Evolutionary conservation across 2,888 invertebrate species (phyloP), one percentile per base, ranked within the genome.

Genomic region (Spodoptera littoralis): DNA sequence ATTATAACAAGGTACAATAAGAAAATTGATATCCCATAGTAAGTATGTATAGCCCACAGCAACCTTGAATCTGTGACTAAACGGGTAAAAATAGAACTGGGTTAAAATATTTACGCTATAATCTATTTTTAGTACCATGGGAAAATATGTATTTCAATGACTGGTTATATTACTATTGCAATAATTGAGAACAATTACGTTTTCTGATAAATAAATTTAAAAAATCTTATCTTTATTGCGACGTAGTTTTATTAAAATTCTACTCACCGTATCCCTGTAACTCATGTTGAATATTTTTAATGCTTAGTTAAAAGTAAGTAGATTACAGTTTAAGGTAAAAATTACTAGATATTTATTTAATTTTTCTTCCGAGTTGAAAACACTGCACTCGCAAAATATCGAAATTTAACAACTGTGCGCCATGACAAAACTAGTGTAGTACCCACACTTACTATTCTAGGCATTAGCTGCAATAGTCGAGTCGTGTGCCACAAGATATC

Each of bases 191-290:
- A 41, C 5, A 46, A 27, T 44, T 6, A 43, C 2, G 8, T 11
- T 9, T 41, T 18, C 11, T 27, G 11, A 43, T 46, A 55, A 62
- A 48, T 50, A 49, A 44, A 55, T 52, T 53, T 2, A 0, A 41
- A 30, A 18, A 30, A 30, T 24, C 5, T 13, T n/a, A 46, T 13
- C 1, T 36, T 0, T 51, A 27, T 27, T 67, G 49, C 24, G 46
- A 53, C 52, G 24, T 54, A 47, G 65, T 54, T 52, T 36, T 36
- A 2, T 36, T 18, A 11, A 36, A 54, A 30, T 57, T 51, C 42
- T 9, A 74, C 92, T 92, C 81, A 93, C 92, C 68, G 91, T 83
- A 83, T 92, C 91, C 74, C 92, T 88, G 83, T 91, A 92, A 83
- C 90, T 93, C 92, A 93, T 93, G 73, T 80, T 89, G 61, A 53